A percentile compares a stretch with the other conserved stretches of the same genome.
Evolutionary conservation across 2,113 vertebrate species (phyloP).

Genomic region (Pholis gunnellus): DNA sequence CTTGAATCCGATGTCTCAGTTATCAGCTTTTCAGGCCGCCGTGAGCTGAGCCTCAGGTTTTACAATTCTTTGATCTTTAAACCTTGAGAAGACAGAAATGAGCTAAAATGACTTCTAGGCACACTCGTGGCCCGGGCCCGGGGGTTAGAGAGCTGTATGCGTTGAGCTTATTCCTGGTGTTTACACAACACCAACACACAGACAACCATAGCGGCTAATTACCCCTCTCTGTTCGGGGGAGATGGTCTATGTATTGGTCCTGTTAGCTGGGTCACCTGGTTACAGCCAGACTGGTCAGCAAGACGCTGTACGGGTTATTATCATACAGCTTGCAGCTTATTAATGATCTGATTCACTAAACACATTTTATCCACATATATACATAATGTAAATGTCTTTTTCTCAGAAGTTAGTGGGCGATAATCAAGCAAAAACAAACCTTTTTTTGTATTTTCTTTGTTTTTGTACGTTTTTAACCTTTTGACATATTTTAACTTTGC

Average conservation of each 20-base stretch:
- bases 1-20: background rate
- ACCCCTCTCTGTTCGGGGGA: slow-evolving; percentile 4
- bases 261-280: background rate
- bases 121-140: background rate
- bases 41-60: background rate
- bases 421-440: too few relatives aligned
- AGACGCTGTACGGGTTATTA: background rate
- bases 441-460: too few relatives aligned
- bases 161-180: slow-evolving; percentile 47
- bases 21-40: background rate
- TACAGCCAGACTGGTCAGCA: slow-evolving; percentile 2
- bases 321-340: background rate
- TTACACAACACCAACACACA: slow-evolving; percentile 76
- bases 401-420: too few relatives aligned
- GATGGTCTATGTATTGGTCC: background rate
- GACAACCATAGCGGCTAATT: slow-evolving; percentile 50
- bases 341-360: background rate
- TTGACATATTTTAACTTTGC: too few relatives aligned
- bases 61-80: background rate
- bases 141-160: slow-evolving; percentile 10
- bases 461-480: too few relatives aligned
- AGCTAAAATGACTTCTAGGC: slow-evolving; percentile 17
- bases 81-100: slow-evolving; percentile 20
- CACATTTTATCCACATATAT: background rate
- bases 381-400: background rate